Conservation (phyloP, 1,140 invertebrate genomes). For the Brachionus sp. region DNA sequence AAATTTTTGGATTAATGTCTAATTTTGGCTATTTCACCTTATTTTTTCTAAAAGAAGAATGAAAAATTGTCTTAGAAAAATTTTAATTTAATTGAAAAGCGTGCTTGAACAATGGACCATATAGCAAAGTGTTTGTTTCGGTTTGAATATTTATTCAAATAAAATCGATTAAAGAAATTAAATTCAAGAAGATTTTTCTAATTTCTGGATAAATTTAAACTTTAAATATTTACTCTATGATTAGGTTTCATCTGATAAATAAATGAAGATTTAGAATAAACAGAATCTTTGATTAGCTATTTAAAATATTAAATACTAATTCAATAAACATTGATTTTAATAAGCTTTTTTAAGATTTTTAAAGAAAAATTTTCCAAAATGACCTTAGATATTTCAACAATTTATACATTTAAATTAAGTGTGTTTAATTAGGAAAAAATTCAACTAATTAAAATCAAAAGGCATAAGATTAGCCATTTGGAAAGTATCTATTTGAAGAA, state of each 20-base stretch:
- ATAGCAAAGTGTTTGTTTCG: not conserved
- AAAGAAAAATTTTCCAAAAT: not conserved
- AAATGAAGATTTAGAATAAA: not conserved
- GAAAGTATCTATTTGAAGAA: not conserved
- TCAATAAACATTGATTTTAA: not conserved
- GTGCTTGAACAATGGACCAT: not conserved
- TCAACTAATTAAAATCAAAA: not conserved
- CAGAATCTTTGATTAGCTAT: not conserved
- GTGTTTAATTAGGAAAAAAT: not conserved
- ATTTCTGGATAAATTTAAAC: not conserved
- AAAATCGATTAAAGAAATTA: not conserved
- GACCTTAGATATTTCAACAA: not conserved
- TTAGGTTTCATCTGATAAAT: constrained; percentile 4
- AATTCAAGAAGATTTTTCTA: not conserved
- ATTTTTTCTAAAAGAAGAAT: not conserved
- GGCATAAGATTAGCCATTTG: not conserved
- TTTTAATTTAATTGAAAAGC: not conserved
- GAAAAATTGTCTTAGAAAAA: not conserved
- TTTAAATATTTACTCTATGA: constrained; percentile 4
- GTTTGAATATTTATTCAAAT: not conserved
- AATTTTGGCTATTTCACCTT: not conserved
- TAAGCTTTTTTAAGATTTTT: not conserved
- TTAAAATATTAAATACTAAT: not conserved
- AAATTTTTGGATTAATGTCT: constrained; percentile 10
- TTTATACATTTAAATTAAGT: not conserved